These are phyloP conservation scores for Leptothorax acervorum DNA, from an alignment of 2,888 invertebrate genomes.

Conservation along the genomic window DNA sequence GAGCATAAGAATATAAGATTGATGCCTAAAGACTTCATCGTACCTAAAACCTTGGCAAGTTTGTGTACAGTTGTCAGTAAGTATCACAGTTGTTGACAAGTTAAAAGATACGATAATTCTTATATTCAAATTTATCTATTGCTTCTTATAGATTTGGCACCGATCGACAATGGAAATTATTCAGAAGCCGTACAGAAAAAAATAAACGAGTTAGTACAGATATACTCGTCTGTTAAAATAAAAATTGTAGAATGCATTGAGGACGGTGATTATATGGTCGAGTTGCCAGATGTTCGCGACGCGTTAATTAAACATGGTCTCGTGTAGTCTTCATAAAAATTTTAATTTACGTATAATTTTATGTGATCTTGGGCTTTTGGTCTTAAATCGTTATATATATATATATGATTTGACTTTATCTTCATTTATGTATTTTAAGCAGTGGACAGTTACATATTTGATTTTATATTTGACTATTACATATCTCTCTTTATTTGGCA, in stretches of 20 bases:
- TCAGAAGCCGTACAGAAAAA: slow-evolving; percentile 57
- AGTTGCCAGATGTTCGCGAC: slow-evolving; percentile 73
- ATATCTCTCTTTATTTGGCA: no score
- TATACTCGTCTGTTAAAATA: slow-evolving; percentile 8
- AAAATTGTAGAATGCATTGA: slow-evolving; percentile 65
- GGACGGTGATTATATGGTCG: slow-evolving; percentile 67
- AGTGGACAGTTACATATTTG: background rate
- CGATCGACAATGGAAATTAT: slow-evolving; percentile 53
- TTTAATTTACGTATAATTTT: slow-evolving; percentile 12
- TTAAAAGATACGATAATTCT: background rate
- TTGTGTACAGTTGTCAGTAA: slow-evolving; percentile 77
- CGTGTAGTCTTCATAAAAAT: slow-evolving; percentile 17
- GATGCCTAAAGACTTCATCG: slow-evolving; percentile 81
- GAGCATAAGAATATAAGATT: slow-evolving; percentile 78
- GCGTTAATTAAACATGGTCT: slow-evolving; percentile 70
- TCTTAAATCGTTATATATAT: background rate
- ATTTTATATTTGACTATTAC: background rate
- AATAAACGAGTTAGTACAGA: slow-evolving; percentile 51
- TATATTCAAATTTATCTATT: background rate
- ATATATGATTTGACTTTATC: background rate
- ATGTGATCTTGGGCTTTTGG: slow-evolving; percentile 8
- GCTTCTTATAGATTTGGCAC: slow-evolving; percentile 64
- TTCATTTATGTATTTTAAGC: slow-evolving; percentile 11
- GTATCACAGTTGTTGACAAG: slow-evolving; percentile 44
- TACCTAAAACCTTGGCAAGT: slow-evolving; percentile 70